Evolutionary conservation across 2,888 invertebrate genomes (phyloP), one percentile per base, ranked within the genome.

Genomic region (Andrena minutula): DNA sequence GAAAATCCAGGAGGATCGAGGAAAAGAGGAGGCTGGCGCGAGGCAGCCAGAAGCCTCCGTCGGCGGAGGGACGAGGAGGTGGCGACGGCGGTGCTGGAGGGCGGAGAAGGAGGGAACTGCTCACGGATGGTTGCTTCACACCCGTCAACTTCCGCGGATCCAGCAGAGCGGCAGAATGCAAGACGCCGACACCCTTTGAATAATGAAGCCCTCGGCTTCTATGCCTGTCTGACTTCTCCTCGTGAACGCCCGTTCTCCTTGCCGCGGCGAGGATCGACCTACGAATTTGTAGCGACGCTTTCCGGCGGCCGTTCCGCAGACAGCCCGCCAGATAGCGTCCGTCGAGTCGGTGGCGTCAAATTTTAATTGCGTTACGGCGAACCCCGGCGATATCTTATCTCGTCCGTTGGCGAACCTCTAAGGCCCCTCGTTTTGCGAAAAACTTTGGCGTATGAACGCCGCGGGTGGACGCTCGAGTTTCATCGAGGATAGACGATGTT

Each of bases 181-280:
- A 92, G 91, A 91, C 88, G 92, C 89, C 89, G 91, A 92, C 92
- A 93, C 90, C 92, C 92, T 92, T 91, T 93, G 93, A 93, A 92
- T 93, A 93, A 93, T 93, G 92, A 93, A 93, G 91, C 90, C 87
- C 90, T 89, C 86, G 86, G 89, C 86, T 87, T 88, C 90, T 88
- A 89, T 89, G 89, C 89, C 87, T 90, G 88, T 91, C 91, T 90
- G 91, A 88, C 88, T 91, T 88, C 84, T 82, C 86, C 81, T 79
- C 75, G 79, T 56, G 80, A 83, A 74, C 70, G 86, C 75, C 83
- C 87, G 73, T 84, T 84, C 85, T 82, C 76, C 72, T 79, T 69
- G 61, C 77, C 75, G 47, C 75, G 69, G 49, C 69, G 61, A 74
- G 68, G 81, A 78, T 86, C 84, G 88, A 89, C 86, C 86, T 82